Base-by-base conservation (phyloP, 2,888 invertebrate species). In the Neocrepidodera transversa region DNA sequence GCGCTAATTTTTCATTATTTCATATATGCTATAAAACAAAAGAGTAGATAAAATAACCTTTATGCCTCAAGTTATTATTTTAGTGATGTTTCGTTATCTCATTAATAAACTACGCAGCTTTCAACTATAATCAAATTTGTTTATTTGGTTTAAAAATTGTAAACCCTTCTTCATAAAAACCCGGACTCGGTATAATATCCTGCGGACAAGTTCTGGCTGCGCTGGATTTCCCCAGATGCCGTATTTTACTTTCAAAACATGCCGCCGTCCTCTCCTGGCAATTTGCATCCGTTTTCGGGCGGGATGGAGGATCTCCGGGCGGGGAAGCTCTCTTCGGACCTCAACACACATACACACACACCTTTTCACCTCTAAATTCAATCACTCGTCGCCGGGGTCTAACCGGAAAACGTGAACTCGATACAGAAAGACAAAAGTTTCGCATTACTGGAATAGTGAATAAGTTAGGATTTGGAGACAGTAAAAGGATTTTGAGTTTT, bases 201-300 rank as follows among this genome's bases (percentile, higher is more conserved):
- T 64, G 65, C 62, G 67, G 67, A 69, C 55, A 59, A 62, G 49
- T 62, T 58, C 23, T 36, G 54, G 52, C 52, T 38, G 36, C 50
- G 48, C 42, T 71, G 74, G 74, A 74, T 74, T 73, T 74, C 74
- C 73, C 75, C 62, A 69, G 73, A 73, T 68, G 68, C 66, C 64
- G 65, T 72, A 73, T 74, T 74, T 74, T 73, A 72, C 73, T 73
- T 72, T 70, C 68, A 71, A 70, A 74, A 74, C 68, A 62, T 45
- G 47, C 50, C 60, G 50, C 50, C 61, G 52, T 57, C 53, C 57
- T 52, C 56, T 61, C 53, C 60, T 62, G 66, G 60, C 72, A 70
- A 73, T 74, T 74, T 74, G 71, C 74, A 74, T 74, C 70, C 63
- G 62, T 64, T 68, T 63, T 65, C 58, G 50, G 58, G 56, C 49